A percentile compares a stretch with the other conserved stretches of the same genome.
Evolutionary conservation across 2,888 invertebrate species (phyloP).

Genomic region (Drosophila quinaria): DNA sequence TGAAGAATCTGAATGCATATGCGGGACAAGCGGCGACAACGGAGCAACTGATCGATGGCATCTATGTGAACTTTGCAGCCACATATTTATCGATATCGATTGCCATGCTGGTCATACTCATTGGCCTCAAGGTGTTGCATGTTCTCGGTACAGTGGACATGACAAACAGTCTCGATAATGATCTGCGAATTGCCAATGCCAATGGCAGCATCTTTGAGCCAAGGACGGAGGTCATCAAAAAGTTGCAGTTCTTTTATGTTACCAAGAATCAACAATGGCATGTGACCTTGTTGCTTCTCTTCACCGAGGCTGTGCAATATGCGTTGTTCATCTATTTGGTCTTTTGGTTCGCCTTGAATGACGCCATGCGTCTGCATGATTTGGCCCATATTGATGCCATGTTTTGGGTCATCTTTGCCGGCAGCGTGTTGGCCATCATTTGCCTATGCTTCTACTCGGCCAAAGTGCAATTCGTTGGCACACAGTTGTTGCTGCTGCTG

Average conservation of each 20-base stretch:
- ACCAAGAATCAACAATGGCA: constrained; percentile 83
- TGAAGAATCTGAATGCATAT: constrained; percentile 54
- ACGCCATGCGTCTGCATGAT: constrained; percentile 69
- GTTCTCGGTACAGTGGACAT: constrained; percentile 80
- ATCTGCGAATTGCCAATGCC: constrained; percentile 81
- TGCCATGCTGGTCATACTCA: constrained; percentile 64
- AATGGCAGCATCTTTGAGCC: constrained; percentile 83
- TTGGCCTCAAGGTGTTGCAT: constrained; percentile 75
- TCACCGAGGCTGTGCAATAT: constrained; percentile 81
- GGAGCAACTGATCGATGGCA: constrained; percentile 69
- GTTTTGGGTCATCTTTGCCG: constrained; percentile 80
- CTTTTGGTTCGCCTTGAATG: constrained; percentile 83
- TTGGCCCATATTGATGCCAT: constrained; percentile 72
- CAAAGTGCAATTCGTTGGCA: constrained; percentile 79
- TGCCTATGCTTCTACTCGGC: constrained; percentile 73
- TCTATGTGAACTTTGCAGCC: constrained; percentile 81
- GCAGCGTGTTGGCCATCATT: constrained; percentile 62
- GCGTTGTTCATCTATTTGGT: constrained; percentile 81
- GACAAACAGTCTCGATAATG: constrained; percentile 81
- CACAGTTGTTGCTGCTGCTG: constrained; percentile 66
- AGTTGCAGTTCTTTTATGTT: constrained; percentile 83
- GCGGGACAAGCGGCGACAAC: constrained; percentile 42
- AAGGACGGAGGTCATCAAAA: constrained; percentile 78
- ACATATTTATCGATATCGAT: constrained; percentile 75
- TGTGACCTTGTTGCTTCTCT: constrained; percentile 76